Conservation (phyloP, 2,888 invertebrate genomes). For the Heliconius aoede region DNA sequence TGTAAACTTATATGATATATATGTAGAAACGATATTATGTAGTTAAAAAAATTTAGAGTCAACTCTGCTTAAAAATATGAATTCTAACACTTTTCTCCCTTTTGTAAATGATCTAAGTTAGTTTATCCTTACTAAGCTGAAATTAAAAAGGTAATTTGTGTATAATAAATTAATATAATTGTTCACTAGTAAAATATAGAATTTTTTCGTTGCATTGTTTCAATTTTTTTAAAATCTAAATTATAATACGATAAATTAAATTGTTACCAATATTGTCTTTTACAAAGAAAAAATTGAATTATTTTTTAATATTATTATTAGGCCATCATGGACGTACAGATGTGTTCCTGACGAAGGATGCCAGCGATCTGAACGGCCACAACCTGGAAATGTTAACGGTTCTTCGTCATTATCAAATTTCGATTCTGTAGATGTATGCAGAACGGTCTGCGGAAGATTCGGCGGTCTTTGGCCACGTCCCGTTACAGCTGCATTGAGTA, state of each 20-base stretch:
- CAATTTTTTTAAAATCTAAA: too few species aligned
- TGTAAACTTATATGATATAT: background rate
- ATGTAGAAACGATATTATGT: too few species aligned
- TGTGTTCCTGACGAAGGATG: constrained; percentile 70
- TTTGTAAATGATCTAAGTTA: background rate
- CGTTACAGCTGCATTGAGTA: constrained; percentile 75
- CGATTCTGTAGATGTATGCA: constrained; percentile 84
- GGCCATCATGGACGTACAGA: constrained; percentile 75
- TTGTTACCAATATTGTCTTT: background rate
- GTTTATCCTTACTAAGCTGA: background rate
- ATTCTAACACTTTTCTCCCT: background rate
- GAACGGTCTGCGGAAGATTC: constrained; percentile 87
- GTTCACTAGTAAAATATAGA: too few species aligned
- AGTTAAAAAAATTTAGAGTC: background rate
- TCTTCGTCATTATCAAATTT: constrained; percentile 54
- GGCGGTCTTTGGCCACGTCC: constrained; percentile 89
- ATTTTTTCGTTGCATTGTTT: too few species aligned
- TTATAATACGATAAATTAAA: background rate
- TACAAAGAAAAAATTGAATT: background rate
- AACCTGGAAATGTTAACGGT: constrained; percentile 57
- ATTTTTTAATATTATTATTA: constrained; percentile 49
- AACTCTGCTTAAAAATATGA: background rate
- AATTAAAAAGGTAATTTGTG: background rate
- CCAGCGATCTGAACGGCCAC: constrained; percentile 68
- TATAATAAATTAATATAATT: too few species aligned